Percentiles rank a stretch among this genome's conserved stretches.
phyloP scores from a whole-genome alignment of 2,797 vertebrate genomes.

The Eurystomus glaucurus region DNA sequence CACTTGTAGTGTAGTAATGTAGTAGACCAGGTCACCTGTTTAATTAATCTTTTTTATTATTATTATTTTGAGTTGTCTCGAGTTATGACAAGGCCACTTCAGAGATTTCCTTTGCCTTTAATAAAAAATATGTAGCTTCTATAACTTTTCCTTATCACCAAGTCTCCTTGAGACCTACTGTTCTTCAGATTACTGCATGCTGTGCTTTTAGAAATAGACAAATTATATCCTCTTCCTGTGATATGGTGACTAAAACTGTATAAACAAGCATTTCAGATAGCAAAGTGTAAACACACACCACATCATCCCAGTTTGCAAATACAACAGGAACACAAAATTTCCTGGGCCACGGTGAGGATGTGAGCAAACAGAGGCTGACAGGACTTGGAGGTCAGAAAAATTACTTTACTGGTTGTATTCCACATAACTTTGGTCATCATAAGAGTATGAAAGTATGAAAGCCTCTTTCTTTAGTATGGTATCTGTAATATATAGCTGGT shows the following conservation, averaged over 20 bases:
- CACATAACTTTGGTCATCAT: background rate
- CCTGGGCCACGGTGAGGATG: background rate
- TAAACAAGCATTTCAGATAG: constrained; percentile 19
- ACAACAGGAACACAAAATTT: background rate
- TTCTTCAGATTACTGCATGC: background rate
- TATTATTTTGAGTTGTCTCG: background rate
- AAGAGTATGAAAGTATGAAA: background rate
- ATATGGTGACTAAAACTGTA: constrained; percentile 40
- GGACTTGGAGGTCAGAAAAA: background rate
- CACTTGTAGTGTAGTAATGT: background rate
- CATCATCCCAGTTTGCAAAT: background rate
- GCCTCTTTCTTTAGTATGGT: background rate
- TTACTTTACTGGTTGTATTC: background rate
- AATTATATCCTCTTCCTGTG: constrained; percentile 58
- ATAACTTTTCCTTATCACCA: constrained; percentile 29
- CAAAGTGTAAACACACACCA: background rate
- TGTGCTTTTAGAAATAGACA: constrained; percentile 22
- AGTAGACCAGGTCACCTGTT: background rate
- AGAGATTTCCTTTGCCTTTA: constrained; percentile 6
- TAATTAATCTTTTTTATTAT: background rate
- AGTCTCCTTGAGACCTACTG: background rate
- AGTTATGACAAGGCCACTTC: background rate
- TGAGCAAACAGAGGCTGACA: background rate
- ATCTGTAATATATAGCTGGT: background rate
- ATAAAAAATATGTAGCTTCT: background rate